Percentiles rank a stretch among this genome's conserved stretches.
Evolutionary conservation across 2,888 invertebrate species (phyloP).

Genomic region (Callimorpha dominula): DNA sequence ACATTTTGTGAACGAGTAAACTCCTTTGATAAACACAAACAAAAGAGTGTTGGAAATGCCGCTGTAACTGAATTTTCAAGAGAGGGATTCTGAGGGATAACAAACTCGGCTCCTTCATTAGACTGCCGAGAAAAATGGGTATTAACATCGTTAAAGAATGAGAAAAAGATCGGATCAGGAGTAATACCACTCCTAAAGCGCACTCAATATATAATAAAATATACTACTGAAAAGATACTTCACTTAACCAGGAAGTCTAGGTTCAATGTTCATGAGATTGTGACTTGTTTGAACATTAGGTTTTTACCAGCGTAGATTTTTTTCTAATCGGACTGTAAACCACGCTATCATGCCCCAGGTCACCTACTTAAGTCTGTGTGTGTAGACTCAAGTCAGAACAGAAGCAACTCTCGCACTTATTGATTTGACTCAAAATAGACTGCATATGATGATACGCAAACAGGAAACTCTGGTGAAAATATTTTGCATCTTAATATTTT

Average conservation of each 20-base stretch:
- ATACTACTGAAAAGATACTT: not conserved
- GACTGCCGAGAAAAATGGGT: constrained; percentile 24
- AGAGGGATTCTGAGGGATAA: constrained; percentile 20
- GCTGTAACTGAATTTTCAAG: constrained; percentile 20
- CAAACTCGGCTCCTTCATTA: constrained; percentile 25
- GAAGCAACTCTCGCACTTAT: too few species aligned
- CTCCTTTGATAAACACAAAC: constrained; percentile 20
- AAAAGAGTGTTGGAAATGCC: constrained; percentile 9
- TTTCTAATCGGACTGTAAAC: too few species aligned
- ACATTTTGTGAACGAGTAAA: constrained; percentile 2
- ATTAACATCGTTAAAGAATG: constrained; percentile 26
- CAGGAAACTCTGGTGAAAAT: not conserved
- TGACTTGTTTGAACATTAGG: too few species aligned
- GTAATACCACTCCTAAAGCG: constrained; percentile 17
- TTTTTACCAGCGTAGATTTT: too few species aligned
- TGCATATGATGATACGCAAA: too few species aligned
- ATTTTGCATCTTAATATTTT: not conserved
- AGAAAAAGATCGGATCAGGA: constrained; percentile 20
- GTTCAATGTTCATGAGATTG: too few species aligned
- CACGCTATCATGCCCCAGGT: too few species aligned
- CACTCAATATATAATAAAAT: constrained; percentile 13
- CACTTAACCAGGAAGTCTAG: not conserved
- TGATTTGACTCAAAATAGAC: too few species aligned
- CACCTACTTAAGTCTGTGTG: too few species aligned
- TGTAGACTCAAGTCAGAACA: too few species aligned